Evolutionary conservation across 2,888 invertebrate species (phyloP).

Genomic region (Lycia hirtaria): DNA sequence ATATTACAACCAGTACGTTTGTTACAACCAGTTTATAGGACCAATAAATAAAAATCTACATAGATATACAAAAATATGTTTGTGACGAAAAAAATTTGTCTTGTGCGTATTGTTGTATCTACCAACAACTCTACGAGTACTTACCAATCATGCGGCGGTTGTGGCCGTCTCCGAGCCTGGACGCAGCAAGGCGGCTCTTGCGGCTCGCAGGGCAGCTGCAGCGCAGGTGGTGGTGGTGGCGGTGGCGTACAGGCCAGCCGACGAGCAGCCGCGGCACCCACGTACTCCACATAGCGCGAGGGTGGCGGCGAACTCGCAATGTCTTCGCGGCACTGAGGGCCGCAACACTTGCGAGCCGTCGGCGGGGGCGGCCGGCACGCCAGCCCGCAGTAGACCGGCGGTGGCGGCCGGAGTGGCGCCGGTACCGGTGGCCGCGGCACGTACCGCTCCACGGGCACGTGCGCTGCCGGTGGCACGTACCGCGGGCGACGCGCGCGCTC

Average conservation of each 20-base stretch:
- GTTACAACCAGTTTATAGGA: too few relatives aligned
- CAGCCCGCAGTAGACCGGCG: constrained; percentile 84
- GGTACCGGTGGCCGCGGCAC: constrained; percentile 87
- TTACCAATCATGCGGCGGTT: constrained; percentile 86
- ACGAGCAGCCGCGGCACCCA: constrained; percentile 87
- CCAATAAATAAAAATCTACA: too few relatives aligned
- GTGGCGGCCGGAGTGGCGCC: constrained; percentile 75
- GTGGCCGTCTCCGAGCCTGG: constrained; percentile 83
- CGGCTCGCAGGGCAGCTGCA: constrained; percentile 78
- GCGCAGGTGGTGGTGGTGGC: constrained; percentile 78
- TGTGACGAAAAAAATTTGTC: too few relatives aligned
- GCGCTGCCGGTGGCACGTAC: constrained; percentile 89
- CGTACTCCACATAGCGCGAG: constrained; percentile 86
- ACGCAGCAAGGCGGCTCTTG: constrained; percentile 85
- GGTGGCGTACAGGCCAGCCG: constrained; percentile 83
- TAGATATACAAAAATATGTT: too few relatives aligned
- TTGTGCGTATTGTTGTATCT: too few relatives aligned
- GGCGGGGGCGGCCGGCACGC: constrained; percentile 77
- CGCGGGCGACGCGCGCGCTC: constrained; percentile 87
- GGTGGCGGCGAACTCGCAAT: constrained; percentile 76
- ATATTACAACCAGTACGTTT: too few relatives aligned
- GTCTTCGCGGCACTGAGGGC: constrained; percentile 78
- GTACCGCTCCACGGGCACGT: constrained; percentile 90
- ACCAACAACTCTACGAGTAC: constrained; percentile 51
- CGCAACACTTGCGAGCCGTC: constrained; percentile 75